These are phyloP conservation scores for Eidolon dupreanum DNA, from an alignment of 2,797 vertebrate species.

Conservation along the genomic window DNA sequence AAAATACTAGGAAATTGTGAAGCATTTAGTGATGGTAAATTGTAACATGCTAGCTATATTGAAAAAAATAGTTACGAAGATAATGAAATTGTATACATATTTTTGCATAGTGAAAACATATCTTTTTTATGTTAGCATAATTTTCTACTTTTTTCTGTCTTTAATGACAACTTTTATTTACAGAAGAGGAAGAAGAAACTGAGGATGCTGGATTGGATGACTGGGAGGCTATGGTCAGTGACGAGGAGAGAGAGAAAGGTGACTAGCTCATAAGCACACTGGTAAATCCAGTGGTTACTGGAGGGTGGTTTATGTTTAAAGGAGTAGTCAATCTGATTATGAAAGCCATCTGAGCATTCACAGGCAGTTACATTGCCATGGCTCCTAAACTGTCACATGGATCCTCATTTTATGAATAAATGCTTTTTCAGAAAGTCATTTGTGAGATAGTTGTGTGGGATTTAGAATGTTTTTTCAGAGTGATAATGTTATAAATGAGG, in stretches of 20 bases:
- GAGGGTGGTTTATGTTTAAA: neutral
- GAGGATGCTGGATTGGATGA: slow-evolving; percentile 90
- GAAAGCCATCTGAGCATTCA: neutral
- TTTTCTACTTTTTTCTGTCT: neutral
- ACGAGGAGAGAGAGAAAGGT: slow-evolving; percentile 91
- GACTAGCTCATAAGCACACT: neutral
- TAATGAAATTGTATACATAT: neutral
- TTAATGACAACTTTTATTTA: slow-evolving; percentile 64
- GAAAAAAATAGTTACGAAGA: slow-evolving; percentile 16
- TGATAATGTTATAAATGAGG: neutral
- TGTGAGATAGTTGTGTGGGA: neutral
- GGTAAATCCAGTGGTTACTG: neutral
- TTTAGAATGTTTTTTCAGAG: neutral
- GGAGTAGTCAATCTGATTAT: neutral
- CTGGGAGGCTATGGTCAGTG: slow-evolving; percentile 93
- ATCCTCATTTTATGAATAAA: neutral
- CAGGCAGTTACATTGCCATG: neutral
- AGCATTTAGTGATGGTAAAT: neutral
- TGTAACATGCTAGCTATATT: neutral
- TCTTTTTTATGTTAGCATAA: neutral
- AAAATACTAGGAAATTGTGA: neutral
- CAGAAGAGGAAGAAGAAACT: slow-evolving; percentile 87
- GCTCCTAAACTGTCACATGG: neutral
- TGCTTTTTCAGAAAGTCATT: neutral
- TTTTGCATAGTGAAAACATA: slow-evolving; percentile 25